phyloP scores from a whole-genome alignment of 2,888 invertebrate species.

The Pterostichus niger region DNA sequence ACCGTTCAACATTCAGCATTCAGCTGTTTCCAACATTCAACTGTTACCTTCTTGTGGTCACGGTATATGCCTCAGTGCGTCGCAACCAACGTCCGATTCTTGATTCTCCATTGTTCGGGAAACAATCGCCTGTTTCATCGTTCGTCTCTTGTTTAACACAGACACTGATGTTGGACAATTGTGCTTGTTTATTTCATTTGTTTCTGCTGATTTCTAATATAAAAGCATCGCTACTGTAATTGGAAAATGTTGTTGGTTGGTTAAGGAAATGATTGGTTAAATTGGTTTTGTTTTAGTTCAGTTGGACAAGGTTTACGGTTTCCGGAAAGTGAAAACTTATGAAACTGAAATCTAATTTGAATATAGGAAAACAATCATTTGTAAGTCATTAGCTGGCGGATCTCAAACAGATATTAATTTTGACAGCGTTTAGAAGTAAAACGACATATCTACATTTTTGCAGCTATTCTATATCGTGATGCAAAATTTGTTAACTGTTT shows the following conservation, averaged over 20 bases:
- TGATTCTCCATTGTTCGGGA: constrained; percentile 23
- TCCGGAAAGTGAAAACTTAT: constrained; percentile 24
- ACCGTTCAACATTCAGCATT: background rate
- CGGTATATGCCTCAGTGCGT: constrained; percentile 14
- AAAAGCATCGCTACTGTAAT: background rate
- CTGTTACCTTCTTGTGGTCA: constrained; percentile 29
- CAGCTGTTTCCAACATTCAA: constrained; percentile 11
- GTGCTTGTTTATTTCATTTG: constrained; percentile 23
- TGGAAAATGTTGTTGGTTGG: constrained; percentile 15
- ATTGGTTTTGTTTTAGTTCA: background rate
- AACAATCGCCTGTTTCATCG: constrained; percentile 34
- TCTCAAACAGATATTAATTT: no score
- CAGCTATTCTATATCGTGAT: no score
- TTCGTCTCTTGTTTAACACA: constrained; percentile 14
- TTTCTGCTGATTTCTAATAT: background rate
- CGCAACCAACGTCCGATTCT: constrained; percentile 15
- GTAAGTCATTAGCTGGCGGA: background rate
- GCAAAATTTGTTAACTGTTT: no score
- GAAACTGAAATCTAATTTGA: background rate
- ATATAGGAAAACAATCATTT: constrained; percentile 10
- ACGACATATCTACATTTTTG: no score
- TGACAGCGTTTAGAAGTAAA: no score
- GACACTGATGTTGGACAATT: constrained; percentile 33
- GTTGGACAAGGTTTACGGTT: background rate
- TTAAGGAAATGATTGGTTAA: constrained; percentile 27